Conservation (phyloP, 2,797 vertebrate genomes). For the Poeciliopsis infans region DNA sequence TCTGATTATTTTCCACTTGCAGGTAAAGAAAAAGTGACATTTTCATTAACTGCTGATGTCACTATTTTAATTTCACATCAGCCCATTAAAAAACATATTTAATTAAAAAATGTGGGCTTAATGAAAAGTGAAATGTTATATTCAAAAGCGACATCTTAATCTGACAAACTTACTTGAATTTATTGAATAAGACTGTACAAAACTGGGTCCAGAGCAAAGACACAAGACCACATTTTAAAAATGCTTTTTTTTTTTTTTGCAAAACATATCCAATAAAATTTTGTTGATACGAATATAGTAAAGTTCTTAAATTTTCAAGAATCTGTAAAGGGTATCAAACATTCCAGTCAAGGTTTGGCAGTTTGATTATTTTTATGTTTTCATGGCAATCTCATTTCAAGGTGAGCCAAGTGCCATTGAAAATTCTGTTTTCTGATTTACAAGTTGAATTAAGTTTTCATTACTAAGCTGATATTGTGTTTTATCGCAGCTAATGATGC, state of each 20-base stretch:
- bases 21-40: too few species aligned
- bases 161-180: too few species aligned
- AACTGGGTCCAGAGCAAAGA: background rate
- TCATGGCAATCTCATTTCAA: background rate
- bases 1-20: too few species aligned
- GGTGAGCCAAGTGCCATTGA: background rate
- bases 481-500: background rate
- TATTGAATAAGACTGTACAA: background rate
- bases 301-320: background rate
- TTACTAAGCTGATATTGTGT: background rate
- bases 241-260: background rate
- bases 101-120: too few species aligned
- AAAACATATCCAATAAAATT: background rate
- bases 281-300: background rate
- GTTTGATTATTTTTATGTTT: background rate
- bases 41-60: too few species aligned
- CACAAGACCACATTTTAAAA: background rate
- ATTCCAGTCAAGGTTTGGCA: background rate
- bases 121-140: too few species aligned
- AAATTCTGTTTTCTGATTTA: background rate
- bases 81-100: too few species aligned
- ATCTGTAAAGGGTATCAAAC: background rate
- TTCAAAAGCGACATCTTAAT: too few species aligned
- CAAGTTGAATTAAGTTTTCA: background rate
- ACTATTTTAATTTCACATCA: too few species aligned